Percentiles rank a stretch among this genome's conserved stretches.
These are phyloP conservation scores for Rhinogobio ventralis DNA, from an alignment of 2,797 vertebrate species.

Conservation along the genomic window DNA sequence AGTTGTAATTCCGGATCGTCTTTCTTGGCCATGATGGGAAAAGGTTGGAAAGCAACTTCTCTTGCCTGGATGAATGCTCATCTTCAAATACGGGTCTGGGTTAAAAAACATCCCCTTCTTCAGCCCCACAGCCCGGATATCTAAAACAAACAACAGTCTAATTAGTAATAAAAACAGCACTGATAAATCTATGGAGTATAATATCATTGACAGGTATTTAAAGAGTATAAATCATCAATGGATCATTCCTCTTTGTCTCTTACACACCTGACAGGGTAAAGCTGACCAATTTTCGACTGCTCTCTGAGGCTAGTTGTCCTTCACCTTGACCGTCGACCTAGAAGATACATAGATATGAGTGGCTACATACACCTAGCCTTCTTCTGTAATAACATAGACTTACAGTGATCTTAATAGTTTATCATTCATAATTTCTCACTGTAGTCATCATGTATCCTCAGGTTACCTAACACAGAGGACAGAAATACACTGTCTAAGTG, in stretches of 20 bases:
- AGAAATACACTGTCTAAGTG: neutral
- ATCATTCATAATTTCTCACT: neutral
- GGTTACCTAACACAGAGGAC: neutral
- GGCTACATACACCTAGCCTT: neutral
- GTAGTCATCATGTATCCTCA: neutral
- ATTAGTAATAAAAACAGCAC: neutral
- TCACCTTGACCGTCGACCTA: conserved; percentile 89
- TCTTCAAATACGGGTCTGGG: conserved; percentile 98
- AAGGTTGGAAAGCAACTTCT: conserved; percentile 93
- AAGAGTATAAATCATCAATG: conserved; percentile 3
- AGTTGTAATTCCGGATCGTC: conserved; percentile 92
- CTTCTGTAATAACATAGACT: neutral
- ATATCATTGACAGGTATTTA: neutral
- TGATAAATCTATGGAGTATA: conserved; percentile 38
- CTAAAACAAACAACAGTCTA: conserved; percentile 69
- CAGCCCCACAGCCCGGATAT: conserved; percentile 90
- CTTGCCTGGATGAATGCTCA: conserved; percentile 98
- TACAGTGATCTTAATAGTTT: neutral
- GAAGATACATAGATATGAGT: conserved; percentile 31
- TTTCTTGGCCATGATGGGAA: conserved; percentile 95
- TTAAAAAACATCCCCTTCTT: conserved; percentile 99
- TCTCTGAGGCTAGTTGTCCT: conserved; percentile 85
- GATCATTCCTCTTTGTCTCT: neutral
- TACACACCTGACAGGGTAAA: conserved; percentile 88
- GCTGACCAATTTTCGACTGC: conserved; percentile 91